Percentiles rank a stretch among this genome's conserved stretches.
Conservation (phyloP, 2,113 vertebrate species). For the Sigmodon hispidus region DNA sequence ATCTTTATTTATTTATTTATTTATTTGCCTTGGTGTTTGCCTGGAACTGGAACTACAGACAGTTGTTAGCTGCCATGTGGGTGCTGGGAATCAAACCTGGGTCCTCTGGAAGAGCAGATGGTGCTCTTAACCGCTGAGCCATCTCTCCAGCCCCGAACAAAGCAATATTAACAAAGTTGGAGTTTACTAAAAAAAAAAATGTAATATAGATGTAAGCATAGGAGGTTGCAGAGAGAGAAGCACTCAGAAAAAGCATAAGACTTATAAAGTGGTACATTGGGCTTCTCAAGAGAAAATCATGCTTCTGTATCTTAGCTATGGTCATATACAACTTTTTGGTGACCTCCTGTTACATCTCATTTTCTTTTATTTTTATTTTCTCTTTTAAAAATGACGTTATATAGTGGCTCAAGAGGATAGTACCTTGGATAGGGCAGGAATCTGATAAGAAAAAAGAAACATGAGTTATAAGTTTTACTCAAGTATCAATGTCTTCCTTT, state of each 20-base stretch:
- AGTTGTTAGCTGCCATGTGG: no score
- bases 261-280: neutral
- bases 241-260: neutral
- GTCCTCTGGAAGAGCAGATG: no score
- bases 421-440: neutral
- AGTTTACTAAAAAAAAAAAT: neutral
- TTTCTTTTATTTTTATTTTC: neutral
- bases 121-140: no score
- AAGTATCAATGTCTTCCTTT: neutral
- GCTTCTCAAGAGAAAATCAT: neutral
- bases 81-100: no score
- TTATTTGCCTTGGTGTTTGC: no score
- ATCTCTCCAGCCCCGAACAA: no score
- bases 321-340: neutral
- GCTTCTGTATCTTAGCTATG: neutral
- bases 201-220: neutral
- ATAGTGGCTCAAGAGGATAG: neutral
- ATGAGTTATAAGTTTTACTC: neutral
- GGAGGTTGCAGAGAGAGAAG: neutral
- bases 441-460: neutral
- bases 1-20: no score
- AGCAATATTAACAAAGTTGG: neutral
- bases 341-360: neutral
- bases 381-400: neutral
- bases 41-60: no score